phyloP scores from a whole-genome alignment of 2,113 vertebrate genomes.

The Pomatostomus ruficeps region DNA sequence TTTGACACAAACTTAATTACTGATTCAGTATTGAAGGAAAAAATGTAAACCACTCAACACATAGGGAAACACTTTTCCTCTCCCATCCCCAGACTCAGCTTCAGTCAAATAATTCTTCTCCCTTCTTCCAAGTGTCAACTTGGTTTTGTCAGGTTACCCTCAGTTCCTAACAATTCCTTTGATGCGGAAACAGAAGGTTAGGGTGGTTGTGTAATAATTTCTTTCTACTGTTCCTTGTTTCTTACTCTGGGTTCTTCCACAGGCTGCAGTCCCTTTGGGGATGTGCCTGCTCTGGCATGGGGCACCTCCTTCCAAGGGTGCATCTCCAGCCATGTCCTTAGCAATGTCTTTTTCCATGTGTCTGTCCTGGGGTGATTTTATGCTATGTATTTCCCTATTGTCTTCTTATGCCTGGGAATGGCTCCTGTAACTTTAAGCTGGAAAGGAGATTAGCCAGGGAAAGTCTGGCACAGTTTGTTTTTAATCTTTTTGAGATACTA shows the following conservation, averaged over 20 bases:
- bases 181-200: neutral
- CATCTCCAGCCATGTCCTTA: neutral
- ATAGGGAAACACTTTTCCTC: neutral
- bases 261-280: neutral
- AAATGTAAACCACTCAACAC: neutral
- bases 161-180: neutral
- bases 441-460: no score
- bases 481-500: no score
- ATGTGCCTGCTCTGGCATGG: neutral
- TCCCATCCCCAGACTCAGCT: neutral
- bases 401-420: no score
- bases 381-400: no score
- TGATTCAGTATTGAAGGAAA: neutral
- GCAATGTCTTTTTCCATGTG: neutral
- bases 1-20: neutral
- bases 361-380: no score
- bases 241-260: neutral
- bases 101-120: neutral
- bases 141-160: neutral
- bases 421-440: no score
- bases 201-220: neutral
- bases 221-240: neutral
- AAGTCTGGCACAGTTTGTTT: no score
- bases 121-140: neutral
- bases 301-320: neutral